These are phyloP conservation scores for Drosophila rufa DNA, from an alignment of 1,140 invertebrate species.

Conservation along the genomic window DNA sequence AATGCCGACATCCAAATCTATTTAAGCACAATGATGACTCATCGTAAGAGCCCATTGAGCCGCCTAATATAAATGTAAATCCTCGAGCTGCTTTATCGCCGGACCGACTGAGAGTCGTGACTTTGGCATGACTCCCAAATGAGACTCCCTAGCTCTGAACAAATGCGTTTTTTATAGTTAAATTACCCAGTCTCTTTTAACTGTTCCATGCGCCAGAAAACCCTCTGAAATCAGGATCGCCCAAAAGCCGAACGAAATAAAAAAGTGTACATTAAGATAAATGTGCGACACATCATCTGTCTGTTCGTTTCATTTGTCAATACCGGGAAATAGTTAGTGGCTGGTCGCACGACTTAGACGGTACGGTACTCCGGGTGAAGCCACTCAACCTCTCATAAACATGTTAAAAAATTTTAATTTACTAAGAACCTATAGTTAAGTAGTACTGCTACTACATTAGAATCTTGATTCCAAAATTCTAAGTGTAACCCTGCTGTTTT, in stretches of 20 bases:
- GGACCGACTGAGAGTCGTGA: slow-evolving; percentile 71
- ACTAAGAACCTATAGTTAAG: background rate
- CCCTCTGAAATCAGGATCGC: slow-evolving; percentile 35
- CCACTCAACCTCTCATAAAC: background rate
- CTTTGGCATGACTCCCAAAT: slow-evolving; percentile 66
- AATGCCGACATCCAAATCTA: slow-evolving; percentile 27
- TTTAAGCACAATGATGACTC: slow-evolving; percentile 42
- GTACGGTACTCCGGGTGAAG: slow-evolving; percentile 2
- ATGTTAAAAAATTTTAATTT: background rate
- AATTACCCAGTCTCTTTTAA: slow-evolving; percentile 66
- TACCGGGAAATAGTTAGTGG: slow-evolving; percentile 23
- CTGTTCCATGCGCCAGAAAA: slow-evolving; percentile 70
- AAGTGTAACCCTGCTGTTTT: background rate
- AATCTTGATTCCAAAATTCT: background rate
- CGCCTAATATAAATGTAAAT: slow-evolving; percentile 74
- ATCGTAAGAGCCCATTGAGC: slow-evolving; percentile 31
- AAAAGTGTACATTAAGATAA: slow-evolving; percentile 77
- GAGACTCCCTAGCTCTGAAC: slow-evolving; percentile 40
- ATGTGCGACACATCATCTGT: slow-evolving; percentile 66
- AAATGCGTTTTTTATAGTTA: slow-evolving; percentile 79
- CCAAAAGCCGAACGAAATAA: slow-evolving; percentile 30
- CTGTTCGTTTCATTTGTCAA: slow-evolving; percentile 52
- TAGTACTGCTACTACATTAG: background rate
- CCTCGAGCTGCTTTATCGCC: slow-evolving; percentile 57
- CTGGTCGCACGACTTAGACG: slow-evolving; percentile 31